Percentiles rank a stretch among this genome's conserved stretches.
phyloP scores from a whole-genome alignment of 2,888 invertebrate species.

The Phanerotoma sp. region DNA sequence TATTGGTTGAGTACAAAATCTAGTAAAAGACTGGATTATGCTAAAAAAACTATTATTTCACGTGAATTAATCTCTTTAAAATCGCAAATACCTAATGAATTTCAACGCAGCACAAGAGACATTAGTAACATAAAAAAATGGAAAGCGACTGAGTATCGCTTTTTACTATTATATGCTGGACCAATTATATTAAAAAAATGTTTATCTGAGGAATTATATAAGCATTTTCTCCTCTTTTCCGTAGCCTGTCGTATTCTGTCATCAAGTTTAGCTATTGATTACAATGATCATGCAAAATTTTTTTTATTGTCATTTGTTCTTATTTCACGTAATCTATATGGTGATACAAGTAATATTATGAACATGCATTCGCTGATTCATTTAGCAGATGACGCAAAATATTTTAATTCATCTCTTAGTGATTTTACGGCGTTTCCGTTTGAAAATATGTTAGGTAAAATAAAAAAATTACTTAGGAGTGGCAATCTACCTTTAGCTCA shows the following conservation, averaged over 20 bases:
- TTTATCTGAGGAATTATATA: no score
- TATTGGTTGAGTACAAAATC: slow-evolving; percentile 17
- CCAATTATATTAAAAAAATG: neutral
- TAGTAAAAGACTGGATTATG: neutral
- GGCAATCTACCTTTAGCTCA: slow-evolving; percentile 29
- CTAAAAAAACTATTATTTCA: slow-evolving; percentile 1
- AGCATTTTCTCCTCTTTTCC: no score
- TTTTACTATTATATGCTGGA: slow-evolving; percentile 34
- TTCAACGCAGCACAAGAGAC: slow-evolving; percentile 30
- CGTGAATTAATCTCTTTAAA: neutral
- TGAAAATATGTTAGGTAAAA: slow-evolving; percentile 28
- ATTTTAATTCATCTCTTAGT: slow-evolving; percentile 19
- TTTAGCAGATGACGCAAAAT: slow-evolving; percentile 29
- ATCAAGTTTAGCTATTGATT: no score
- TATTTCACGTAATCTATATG: neutral
- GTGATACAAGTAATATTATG: slow-evolving; percentile 7
- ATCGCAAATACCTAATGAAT: slow-evolving; percentile 25
- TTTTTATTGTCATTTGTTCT: neutral
- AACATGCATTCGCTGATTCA: slow-evolving; percentile 44
- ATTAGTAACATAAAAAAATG: slow-evolving; percentile 22
- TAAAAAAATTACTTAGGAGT: slow-evolving; percentile 26
- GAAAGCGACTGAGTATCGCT: slow-evolving; percentile 32
- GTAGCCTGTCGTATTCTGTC: no score
- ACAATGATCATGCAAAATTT: no score
- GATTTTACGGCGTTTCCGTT: slow-evolving; percentile 28